Evolutionary conservation across 2,888 invertebrate species (phyloP), one percentile per base, ranked within the genome.

Genomic region (Cremastinae sp.): DNA sequence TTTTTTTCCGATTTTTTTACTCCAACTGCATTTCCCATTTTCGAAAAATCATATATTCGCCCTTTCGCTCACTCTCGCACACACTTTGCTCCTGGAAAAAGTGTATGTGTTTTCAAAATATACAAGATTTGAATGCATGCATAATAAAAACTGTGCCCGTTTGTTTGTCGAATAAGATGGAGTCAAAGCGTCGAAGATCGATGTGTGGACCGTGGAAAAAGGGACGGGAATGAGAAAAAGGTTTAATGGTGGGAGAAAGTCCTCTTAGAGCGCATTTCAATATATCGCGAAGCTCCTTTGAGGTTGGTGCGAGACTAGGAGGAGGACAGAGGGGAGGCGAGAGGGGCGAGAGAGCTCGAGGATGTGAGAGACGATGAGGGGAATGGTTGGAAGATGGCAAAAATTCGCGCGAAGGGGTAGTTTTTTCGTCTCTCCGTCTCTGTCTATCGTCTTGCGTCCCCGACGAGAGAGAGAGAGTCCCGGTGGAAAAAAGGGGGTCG

Each of bases 181-280:
- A 45, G 20, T 18, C 10, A 28, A 28, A 34, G 34, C 3, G 51
- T 5, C 8, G 4, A 61, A 62, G 61, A 53, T 70, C 53, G 54
- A 70, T 70, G 61, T 20, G 65, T 71, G 58, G 58, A 56, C 74
- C 65, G 51, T 43, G 58, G 71, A 65, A 53, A 36, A 22, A 61
- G 5, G 16, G 34, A 43, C 20, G 14, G 34, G 64, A 54, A 38
- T 18, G 58, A 16, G 71, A 62, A 54, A 65, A 53, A 74, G 38
- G 36, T 18, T 22, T 2, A 66, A 54, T 75, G 64, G 74, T 28
- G 66, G 71, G 73, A 62, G 81, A 75, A 79, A 85, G 86, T 85
- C 84, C 84, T 87, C 85, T 85, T 84, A 84, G n/a, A n/a, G 86
- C 86, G 87, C 87, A 88, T 88, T 88, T 88, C 88, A 88, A 88